These are phyloP conservation scores for Chelonoidis abingdonii DNA, from an alignment of 2,113 vertebrate genomes.

Conservation along the genomic window DNA sequence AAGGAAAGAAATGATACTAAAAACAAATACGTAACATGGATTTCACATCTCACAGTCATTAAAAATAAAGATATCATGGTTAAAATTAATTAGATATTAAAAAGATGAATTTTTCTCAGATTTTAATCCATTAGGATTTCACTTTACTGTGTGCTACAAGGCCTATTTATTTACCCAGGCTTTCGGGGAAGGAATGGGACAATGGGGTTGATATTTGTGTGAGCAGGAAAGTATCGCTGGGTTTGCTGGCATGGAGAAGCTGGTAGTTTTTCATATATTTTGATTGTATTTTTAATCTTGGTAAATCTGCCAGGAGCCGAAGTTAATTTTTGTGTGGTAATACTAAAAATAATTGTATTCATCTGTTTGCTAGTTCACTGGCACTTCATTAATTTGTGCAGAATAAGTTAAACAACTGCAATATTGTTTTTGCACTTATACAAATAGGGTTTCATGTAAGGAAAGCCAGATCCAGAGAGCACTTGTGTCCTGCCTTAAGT, in stretches of 20 bases:
- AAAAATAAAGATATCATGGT: neutral
- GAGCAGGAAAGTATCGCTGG: slow-evolving; percentile 31
- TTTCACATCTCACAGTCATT: neutral
- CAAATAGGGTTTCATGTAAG: neutral
- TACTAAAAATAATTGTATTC: neutral
- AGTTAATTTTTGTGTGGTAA: neutral
- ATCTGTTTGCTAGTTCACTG: neutral
- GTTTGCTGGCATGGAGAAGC: slow-evolving; percentile 43
- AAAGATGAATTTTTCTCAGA: neutral
- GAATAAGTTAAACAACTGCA: neutral
- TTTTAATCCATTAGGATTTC: slow-evolving; percentile 14
- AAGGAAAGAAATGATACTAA: neutral
- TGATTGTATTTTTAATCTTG: slow-evolving; percentile 8
- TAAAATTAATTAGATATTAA: slow-evolving; percentile 7
- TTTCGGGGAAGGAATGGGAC: neutral
- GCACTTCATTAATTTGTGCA: neutral
- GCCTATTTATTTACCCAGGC: neutral
- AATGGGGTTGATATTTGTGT: slow-evolving; percentile 27
- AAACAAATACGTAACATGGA: neutral
- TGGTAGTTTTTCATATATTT: slow-evolving; percentile 26
- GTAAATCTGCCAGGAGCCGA: neutral
- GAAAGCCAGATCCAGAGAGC: neutral
- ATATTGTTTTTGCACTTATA: neutral
- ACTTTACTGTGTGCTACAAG: neutral
- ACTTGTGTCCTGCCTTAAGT: neutral